Percentiles rank a stretch among this genome's conserved stretches.
Evolutionary conservation across 2,888 invertebrate species (phyloP).

Genomic region (Ellobium chinense): DNA sequence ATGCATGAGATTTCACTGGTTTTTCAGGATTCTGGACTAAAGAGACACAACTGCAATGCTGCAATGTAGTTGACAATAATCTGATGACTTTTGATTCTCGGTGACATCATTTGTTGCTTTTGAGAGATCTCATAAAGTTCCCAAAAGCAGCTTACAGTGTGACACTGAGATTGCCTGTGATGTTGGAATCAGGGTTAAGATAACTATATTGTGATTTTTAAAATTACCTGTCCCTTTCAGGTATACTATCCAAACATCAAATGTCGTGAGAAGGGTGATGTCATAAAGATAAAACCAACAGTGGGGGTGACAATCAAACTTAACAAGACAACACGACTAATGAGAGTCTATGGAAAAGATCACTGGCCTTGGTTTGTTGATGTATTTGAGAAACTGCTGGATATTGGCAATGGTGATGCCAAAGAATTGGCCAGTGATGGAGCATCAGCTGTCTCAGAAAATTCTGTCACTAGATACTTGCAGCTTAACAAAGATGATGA

Average conservation of each 20-base stretch:
- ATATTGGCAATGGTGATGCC: constrained; percentile 69
- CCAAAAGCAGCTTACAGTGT: too few relatives aligned
- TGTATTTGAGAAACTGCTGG: constrained; percentile 70
- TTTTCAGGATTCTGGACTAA: too few relatives aligned
- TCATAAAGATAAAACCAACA: constrained; percentile 67
- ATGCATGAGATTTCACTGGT: too few relatives aligned
- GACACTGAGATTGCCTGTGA: too few relatives aligned
- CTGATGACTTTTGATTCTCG: too few relatives aligned
- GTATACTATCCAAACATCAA: constrained; percentile 66
- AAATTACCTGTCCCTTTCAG: too few relatives aligned
- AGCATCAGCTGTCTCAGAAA: constrained; percentile 58
- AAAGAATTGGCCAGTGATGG: constrained; percentile 60
- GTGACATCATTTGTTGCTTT: too few relatives aligned
- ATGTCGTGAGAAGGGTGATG: constrained; percentile 66
- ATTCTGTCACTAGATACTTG: constrained; percentile 69
- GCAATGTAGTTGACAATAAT: too few relatives aligned
- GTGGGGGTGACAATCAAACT: constrained; percentile 68
- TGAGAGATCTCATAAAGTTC: too few relatives aligned
- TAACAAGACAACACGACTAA: constrained; percentile 66
- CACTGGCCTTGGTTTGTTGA: constrained; percentile 74
- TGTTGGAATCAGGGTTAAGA: too few relatives aligned
- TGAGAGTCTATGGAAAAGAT: constrained; percentile 69
- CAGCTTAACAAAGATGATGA: constrained; percentile 74
- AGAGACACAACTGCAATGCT: too few relatives aligned
- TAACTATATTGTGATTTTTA: too few relatives aligned